Percentiles rank a stretch among this genome's conserved stretches.
Conservation (phyloP, 2,797 vertebrate genomes). For the Lycodopsis pacificus region DNA sequence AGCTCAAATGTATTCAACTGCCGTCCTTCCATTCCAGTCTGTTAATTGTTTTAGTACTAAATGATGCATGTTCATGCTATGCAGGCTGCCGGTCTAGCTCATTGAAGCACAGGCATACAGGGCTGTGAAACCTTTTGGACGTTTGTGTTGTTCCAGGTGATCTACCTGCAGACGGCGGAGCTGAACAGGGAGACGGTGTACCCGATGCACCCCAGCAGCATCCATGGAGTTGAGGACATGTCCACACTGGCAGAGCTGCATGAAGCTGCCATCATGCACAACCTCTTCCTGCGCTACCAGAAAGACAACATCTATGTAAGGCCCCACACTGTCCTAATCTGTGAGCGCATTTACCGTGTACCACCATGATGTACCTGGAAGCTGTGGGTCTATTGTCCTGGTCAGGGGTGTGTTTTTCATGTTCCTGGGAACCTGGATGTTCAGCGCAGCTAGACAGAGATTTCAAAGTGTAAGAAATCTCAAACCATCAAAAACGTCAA, state of each 20-base stretch:
- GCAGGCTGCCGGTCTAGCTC: fast-evolving
- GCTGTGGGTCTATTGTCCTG: not conserved
- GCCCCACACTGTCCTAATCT: not conserved
- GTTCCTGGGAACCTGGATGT: not conserved
- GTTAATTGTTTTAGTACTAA: not conserved
- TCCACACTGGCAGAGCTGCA: conserved; percentile 91
- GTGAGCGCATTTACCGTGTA: not conserved
- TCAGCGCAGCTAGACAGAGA: not conserved
- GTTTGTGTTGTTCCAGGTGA: conserved; percentile 79
- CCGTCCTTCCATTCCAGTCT: not conserved
- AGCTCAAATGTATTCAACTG: not conserved
- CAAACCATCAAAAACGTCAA: not conserved
- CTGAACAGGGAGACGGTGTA: conserved; percentile 84
- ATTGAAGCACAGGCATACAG: not conserved
- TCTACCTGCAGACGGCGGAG: conserved; percentile 80
- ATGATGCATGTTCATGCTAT: not conserved
- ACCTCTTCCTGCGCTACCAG: conserved; percentile 90
- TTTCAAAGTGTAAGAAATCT: conserved; percentile 3
- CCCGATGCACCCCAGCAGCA: conserved; percentile 89
- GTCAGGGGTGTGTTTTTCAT: not conserved
- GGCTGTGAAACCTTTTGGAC: not conserved
- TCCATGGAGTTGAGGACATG: conserved; percentile 90
- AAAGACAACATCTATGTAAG: conserved; percentile 92
- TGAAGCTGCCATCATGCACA: conserved; percentile 93
- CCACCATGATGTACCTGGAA: not conserved